Base-by-base conservation (phyloP, 2,113 vertebrate genomes). In the Colius striatus region DNA sequence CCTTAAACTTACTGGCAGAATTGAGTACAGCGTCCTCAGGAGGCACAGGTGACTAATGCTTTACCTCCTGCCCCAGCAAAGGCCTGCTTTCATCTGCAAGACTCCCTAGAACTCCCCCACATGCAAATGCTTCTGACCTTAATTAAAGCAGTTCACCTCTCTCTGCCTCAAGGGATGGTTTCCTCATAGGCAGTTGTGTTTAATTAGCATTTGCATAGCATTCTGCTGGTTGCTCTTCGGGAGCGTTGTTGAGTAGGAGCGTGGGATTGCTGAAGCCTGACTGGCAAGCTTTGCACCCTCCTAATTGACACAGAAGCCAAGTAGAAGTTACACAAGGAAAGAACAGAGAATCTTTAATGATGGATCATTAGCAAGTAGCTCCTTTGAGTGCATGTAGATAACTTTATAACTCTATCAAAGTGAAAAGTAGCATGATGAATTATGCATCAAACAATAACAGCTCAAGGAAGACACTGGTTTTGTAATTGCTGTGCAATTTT, bases 151-250 rank as follows among this genome's bases (percentile, higher is more conserved):
- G 95, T 96, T 96, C 95, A 95, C 93, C 93, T 95, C 85, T 72
- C 71, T 96, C 88, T 95, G 94, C 94, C 94, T 96, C 92, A 78
- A 72, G 95, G 88, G 96, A 93, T 96, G 90, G 94, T 95, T 96
- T 96, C 86, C 83, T 94, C 95, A 95, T 93, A 96, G 94, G 95
- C 93, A 96, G 93, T 95, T 95, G 94, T 97, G 83, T 96, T 97
- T 97, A 96, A 96, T 96, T 96, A 97, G 92, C 94, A 97, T 95
- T 96, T 97, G 95, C 90, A 97, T 95, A 95, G 94, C 90, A 81
- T 96, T 97, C 95, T 96, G 92, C 90, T 93, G 85, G 85, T 94
- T 94, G 88, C 93, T 96, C 77, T 96, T 94, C 76, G 88, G 96
- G 91, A 94, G 88, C 26, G 29, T 90, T 96, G 89, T 95, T 94